Conservation (phyloP, 2,888 invertebrate species). For the Eremobia ochroleuca region DNA sequence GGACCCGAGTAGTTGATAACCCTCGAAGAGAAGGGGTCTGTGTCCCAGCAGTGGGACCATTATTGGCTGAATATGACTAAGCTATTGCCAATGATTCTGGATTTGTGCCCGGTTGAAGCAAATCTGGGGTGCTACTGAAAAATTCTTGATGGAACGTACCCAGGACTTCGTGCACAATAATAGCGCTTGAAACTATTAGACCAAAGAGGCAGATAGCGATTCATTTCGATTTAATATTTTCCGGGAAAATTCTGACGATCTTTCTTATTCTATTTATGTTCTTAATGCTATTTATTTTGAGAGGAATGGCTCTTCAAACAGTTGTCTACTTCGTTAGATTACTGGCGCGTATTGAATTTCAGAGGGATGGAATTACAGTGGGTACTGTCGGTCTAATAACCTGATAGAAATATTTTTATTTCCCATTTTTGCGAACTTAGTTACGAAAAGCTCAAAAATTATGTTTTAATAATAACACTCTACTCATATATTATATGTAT, state of each 20-base stretch:
- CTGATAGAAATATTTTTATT: background rate
- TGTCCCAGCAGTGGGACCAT: no score
- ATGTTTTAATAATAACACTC: no score
- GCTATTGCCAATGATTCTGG: no score
- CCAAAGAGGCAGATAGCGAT: background rate
- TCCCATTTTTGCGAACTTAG: no score
- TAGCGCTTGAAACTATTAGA: background rate
- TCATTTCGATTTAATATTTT: conserved; percentile 17
- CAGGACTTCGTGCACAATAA: background rate
- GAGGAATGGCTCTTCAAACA: conserved; percentile 36
- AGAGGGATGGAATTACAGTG: conserved; percentile 10
- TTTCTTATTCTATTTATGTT: conserved; percentile 22
- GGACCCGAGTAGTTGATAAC: no score
- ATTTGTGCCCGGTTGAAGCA: no score
- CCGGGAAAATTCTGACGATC: background rate
- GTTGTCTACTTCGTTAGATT: conserved; percentile 24
- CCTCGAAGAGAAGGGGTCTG: no score
- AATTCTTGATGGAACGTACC: background rate
- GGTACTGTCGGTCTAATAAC: background rate
- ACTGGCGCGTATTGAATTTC: conserved; percentile 35
- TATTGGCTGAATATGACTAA: no score
- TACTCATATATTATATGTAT: no score
- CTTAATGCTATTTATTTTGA: conserved; percentile 41
- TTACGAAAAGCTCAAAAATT: no score
- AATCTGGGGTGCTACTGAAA: background rate